These are phyloP conservation scores for Lasius platythorax DNA, from an alignment of 2,888 invertebrate species.

Conservation along the genomic window DNA sequence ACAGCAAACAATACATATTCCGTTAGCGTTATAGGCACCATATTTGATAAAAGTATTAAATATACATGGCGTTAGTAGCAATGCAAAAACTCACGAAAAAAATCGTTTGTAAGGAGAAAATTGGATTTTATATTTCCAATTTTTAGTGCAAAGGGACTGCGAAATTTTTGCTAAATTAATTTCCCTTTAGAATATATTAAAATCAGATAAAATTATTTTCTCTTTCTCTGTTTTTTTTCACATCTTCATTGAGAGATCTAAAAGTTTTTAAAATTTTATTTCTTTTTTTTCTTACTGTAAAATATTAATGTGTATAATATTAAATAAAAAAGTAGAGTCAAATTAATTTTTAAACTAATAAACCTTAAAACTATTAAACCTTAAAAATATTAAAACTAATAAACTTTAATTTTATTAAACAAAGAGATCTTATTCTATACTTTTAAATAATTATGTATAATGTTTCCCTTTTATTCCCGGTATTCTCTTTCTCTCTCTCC, in stretches of 20 bases:
- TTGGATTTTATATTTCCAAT: background rate
- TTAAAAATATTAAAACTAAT: too few relatives aligned
- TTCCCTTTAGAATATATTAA: background rate
- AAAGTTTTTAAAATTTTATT: background rate
- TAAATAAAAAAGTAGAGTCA: background rate
- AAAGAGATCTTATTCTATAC: too few relatives aligned
- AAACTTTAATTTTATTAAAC: background rate
- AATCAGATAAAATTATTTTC: background rate
- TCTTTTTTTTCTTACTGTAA: background rate
- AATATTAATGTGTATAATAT: background rate
- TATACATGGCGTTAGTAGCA: background rate
- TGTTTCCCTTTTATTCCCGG: too few relatives aligned
- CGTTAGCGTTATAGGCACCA: background rate
- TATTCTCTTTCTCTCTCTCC: too few relatives aligned
- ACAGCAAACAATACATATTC: background rate
- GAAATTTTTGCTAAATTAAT: background rate
- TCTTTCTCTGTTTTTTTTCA: background rate
- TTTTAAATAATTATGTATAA: background rate
- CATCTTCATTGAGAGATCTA: background rate
- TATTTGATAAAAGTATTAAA: constrained; percentile 30
- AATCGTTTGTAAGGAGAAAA: background rate
- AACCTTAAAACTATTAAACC: background rate
- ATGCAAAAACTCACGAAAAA: background rate
- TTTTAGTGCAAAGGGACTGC: background rate
- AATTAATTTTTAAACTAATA: background rate